These are phyloP conservation scores for Priocnemis perturbator DNA, from an alignment of 2,888 invertebrate genomes.

Conservation along the genomic window DNA sequence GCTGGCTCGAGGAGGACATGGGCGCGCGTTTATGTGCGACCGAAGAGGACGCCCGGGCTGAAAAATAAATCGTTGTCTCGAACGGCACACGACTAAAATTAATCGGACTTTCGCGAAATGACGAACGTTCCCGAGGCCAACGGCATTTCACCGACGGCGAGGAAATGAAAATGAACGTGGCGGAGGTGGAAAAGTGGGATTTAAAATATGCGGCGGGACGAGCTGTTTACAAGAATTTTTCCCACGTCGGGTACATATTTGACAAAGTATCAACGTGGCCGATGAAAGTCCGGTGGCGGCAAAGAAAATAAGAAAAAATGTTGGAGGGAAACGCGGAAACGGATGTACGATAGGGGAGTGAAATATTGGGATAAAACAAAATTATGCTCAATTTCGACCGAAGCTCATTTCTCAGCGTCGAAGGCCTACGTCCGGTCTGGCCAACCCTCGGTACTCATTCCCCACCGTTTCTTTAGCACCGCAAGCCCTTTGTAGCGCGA, in stretches of 20 bases:
- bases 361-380: constrained; percentile 12
- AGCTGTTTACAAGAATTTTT: neutral
- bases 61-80: no score
- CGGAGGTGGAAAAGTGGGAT: neutral
- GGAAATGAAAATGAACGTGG: no score
- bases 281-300: neutral
- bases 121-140: no score
- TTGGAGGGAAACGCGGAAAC: constrained; percentile 18
- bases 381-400: neutral
- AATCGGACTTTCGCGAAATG: no score
- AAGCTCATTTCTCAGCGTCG: neutral
- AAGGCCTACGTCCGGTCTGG: no score
- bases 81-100: no score
- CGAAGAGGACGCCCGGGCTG: constrained; percentile 16
- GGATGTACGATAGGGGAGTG: constrained; percentile 7
- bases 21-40: neutral
- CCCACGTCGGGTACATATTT: constrained; percentile 16
- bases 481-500: constrained; percentile 47
- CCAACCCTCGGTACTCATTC: neutral
- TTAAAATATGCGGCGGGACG: constrained; percentile 4
- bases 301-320: no score
- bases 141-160: no score
- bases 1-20: neutral
- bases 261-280: no score
- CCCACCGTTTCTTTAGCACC: constrained; percentile 34